Conservation (phyloP, 2,113 vertebrate species). For the Daboia siamensis region DNA sequence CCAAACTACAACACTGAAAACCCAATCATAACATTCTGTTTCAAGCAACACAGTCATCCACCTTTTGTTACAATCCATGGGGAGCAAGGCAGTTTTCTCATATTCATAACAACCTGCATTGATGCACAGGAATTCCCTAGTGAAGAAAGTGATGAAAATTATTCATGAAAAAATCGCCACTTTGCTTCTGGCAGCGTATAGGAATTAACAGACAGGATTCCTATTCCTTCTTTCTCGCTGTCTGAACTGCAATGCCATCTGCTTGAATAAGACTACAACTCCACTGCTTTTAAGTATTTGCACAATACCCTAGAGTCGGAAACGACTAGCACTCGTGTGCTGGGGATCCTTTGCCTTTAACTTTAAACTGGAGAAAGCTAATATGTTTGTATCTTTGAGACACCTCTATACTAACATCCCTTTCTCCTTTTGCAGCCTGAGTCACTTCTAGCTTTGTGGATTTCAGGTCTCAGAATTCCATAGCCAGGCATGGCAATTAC, state of each 20-base stretch:
- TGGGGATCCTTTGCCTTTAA: too few species aligned
- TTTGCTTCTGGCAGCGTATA: background rate
- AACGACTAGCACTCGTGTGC: too few species aligned
- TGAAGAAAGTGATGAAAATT: background rate
- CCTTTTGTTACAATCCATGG: background rate
- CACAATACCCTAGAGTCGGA: too few species aligned
- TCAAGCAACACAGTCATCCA: background rate
- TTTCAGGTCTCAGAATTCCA: background rate
- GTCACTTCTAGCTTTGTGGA: background rate
- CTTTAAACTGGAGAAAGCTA: background rate
- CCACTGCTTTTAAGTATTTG: background rate
- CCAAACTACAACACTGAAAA: background rate
- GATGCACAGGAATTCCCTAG: background rate
- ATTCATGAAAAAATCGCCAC: constrained; percentile 23
- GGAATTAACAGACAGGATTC: background rate
- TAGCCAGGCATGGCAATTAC: background rate
- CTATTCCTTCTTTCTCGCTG: background rate
- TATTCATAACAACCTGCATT: constrained; percentile 64
- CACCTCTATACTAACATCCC: background rate
- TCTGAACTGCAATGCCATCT: background rate
- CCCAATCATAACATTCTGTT: background rate
- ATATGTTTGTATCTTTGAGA: background rate
- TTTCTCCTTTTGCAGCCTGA: background rate
- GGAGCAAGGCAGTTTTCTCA: constrained; percentile 24
- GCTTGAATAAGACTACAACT: background rate